Evolutionary conservation across 2,888 invertebrate genomes (phyloP).

Genomic region (Stegophylla sp.): DNA sequence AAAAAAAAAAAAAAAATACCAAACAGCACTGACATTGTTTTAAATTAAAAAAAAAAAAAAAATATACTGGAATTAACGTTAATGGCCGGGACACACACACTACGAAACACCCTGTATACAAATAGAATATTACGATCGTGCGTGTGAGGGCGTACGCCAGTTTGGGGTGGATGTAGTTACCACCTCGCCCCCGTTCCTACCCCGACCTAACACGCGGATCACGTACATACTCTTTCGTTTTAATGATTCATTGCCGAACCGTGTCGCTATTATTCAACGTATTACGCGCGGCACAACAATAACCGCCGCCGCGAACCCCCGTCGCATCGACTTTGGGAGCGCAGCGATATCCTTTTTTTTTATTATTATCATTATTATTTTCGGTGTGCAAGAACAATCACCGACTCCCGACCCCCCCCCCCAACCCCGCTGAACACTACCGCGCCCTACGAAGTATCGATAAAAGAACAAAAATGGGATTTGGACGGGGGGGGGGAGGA

Average conservation of each 20-base stretch:
- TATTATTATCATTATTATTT: conserved; percentile 15
- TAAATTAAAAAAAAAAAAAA: no score
- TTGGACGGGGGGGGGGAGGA: background rate
- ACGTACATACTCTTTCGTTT: background rate
- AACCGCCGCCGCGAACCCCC: background rate
- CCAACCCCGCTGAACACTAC: no score
- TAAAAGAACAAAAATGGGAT: background rate
- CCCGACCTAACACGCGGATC: background rate
- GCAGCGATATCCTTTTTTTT: background rate
- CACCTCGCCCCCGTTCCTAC: background rate
- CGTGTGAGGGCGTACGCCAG: background rate
- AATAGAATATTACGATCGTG: no score
- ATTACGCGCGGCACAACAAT: conserved; percentile 1
- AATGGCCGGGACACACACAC: no score
- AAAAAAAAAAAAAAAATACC: background rate
- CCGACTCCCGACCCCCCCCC: background rate
- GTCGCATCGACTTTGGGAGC: background rate
- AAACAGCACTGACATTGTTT: no score
- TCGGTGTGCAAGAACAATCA: conserved; percentile 4
- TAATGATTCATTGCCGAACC: conserved; percentile 34
- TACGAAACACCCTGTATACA: no score
- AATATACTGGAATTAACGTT: no score
- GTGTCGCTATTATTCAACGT: conserved; percentile 33
- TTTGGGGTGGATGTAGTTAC: background rate
- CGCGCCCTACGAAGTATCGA: conserved; percentile 14